Evolutionary conservation across 2,888 invertebrate genomes (phyloP).

Genomic region (Heteromyza rotundicornis): DNA sequence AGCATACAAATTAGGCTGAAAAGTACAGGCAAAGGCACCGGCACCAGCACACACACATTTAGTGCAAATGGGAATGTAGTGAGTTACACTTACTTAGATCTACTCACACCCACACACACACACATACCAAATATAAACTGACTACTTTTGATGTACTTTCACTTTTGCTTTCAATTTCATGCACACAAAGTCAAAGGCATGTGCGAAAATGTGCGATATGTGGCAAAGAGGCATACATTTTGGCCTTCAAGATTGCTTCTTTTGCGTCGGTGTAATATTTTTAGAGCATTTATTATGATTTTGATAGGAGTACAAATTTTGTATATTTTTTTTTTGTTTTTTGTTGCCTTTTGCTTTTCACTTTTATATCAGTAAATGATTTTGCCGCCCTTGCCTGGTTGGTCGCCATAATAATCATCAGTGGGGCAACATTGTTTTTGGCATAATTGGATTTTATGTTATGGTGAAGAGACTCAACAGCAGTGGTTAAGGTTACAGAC

Average conservation of each 20-base stretch:
- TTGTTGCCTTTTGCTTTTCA: not conserved
- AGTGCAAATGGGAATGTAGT: not conserved
- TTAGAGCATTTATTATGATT: not conserved
- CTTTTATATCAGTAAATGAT: not conserved
- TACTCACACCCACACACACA: not conserved
- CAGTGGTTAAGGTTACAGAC: too few species aligned
- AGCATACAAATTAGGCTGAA: slow-evolving; percentile 2
- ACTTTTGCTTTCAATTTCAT: not conserved
- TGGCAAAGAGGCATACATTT: not conserved
- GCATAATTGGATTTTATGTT: not conserved
- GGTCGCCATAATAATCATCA: not conserved
- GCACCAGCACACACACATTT: not conserved
- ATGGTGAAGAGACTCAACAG: too few species aligned
- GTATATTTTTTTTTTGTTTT: not conserved
- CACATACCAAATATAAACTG: too few species aligned
- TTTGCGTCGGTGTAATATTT: not conserved
- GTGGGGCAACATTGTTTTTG: slow-evolving; percentile 2
- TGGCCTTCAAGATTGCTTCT: too few species aligned
- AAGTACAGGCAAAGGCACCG: not conserved
- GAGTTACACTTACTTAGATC: not conserved
- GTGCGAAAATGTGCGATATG: too few species aligned
- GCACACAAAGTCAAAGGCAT: not conserved
- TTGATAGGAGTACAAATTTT: not conserved
- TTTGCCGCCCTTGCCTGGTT: not conserved
- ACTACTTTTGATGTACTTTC: slow-evolving; percentile 4